Conservation (phyloP, 2,888 invertebrate species). For the Drosophila cracens region DNA sequence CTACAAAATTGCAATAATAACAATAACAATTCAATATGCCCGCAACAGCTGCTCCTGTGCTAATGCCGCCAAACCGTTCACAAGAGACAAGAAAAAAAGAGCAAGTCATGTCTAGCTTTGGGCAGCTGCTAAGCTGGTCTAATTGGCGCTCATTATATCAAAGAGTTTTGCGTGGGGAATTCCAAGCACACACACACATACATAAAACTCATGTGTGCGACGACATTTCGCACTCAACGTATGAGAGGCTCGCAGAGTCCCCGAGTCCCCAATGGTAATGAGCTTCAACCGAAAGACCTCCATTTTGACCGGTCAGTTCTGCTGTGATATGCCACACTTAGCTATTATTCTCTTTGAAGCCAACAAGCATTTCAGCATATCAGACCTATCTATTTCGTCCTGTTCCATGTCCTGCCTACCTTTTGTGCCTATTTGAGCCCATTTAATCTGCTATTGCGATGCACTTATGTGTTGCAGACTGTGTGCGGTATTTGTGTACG, state of each 20-base stretch:
- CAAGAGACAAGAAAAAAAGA: constrained; percentile 15
- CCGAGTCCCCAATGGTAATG: constrained; percentile 43
- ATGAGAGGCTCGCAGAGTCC: constrained; percentile 4
- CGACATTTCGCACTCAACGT: neutral
- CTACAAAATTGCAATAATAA: constrained; percentile 79
- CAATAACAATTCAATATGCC: constrained; percentile 80
- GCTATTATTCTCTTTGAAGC: constrained; percentile 24
- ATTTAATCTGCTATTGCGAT: constrained; percentile 37
- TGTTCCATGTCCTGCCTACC: neutral
- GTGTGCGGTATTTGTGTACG: neutral
- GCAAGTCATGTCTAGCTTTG: constrained; percentile 20
- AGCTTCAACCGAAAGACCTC: constrained; percentile 21
- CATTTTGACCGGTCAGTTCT: constrained; percentile 7
- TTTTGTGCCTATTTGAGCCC: constrained; percentile 9
- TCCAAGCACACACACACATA: constrained; percentile 35
- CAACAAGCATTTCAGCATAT: constrained; percentile 3
- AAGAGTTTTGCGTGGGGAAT: constrained; percentile 77
- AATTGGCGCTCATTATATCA: constrained; percentile 75
- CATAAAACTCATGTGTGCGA: constrained; percentile 55
- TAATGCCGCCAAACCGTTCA: constrained; percentile 36
- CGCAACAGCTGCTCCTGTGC: constrained; percentile 68
- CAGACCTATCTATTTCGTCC: neutral
- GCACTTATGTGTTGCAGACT: constrained; percentile 10
- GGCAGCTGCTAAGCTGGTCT: constrained; percentile 64
- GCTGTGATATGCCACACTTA: neutral